These are phyloP conservation scores for Himalopsyche tibetana DNA, from an alignment of 2,888 invertebrate species.

Conservation along the genomic window DNA sequence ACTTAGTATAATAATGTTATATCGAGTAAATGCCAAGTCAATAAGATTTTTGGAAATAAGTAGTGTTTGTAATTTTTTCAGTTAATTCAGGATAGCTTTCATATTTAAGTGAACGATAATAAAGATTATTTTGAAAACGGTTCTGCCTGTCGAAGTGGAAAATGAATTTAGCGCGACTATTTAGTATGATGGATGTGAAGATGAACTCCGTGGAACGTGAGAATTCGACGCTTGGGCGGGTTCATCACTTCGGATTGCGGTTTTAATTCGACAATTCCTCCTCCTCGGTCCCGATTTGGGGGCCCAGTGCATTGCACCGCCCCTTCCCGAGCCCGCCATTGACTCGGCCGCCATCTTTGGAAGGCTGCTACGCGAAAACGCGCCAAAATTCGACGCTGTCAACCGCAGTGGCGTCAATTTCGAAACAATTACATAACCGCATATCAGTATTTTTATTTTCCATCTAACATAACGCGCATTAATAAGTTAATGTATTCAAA, in stretches of 20 bases:
- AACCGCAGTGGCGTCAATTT: not conserved
- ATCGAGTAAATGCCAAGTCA: too few species aligned
- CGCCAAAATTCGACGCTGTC: slow-evolving; percentile 13
- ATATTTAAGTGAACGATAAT: too few species aligned
- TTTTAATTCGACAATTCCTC: slow-evolving; percentile 21
- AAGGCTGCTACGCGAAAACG: slow-evolving; percentile 29
- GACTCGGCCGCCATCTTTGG: slow-evolving; percentile 30
- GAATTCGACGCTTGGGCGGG: slow-evolving; percentile 15
- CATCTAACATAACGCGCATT: too few species aligned
- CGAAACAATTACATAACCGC: too few species aligned
- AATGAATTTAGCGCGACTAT: not conserved
- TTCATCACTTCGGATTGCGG: slow-evolving; percentile 4
- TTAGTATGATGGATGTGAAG: not conserved
- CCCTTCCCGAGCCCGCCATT: slow-evolving; percentile 16
- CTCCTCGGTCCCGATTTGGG: slow-evolving; percentile 16
- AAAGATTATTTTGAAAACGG: too few species aligned
- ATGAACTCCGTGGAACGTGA: not conserved
- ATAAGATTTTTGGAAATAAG: too few species aligned
- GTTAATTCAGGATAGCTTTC: too few species aligned
- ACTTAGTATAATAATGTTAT: too few species aligned
- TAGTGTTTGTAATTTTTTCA: too few species aligned
- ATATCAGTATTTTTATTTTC: too few species aligned
- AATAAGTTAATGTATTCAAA: too few species aligned
- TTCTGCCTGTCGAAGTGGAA: not conserved
- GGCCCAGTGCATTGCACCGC: slow-evolving; percentile 8